Base-by-base conservation (phyloP, 1,140 invertebrate species). In the Bombus waltoni region DNA sequence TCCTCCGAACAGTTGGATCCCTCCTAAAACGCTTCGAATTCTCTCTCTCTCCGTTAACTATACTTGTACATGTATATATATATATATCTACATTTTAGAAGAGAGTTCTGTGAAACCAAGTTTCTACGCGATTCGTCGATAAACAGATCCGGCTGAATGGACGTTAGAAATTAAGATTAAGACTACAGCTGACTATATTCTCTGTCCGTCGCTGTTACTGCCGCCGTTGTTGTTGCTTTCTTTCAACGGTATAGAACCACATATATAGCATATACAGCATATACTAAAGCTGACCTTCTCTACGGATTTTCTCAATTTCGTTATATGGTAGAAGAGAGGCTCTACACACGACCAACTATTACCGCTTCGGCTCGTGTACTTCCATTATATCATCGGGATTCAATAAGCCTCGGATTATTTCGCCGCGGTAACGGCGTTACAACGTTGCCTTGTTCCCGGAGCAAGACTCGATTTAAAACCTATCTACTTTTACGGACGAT, bases 401-500 rank as follows among this genome's bases (percentile, higher is more conserved):
- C 88, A 74, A 87, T 90, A 76, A 89, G 78, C 68, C 44, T 40
- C 62, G 84, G 79, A 89, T 89, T 89, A 89, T 89, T 86, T 89
- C 80, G 75, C 75, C 83, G 87, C 35, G 44, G 65, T 89, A 89
- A 80, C 80, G 88, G 81, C 66, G 88, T 89, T 86, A 70, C 77
- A 68, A 59, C 72, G 86, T 38, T 66, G 75, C 65, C 74, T 65
- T 68, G 57, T 65, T 66, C 70, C 68, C 53, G 11, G 35, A 15
- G 47, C 71, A 66, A 80, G 83, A 86, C 87, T 89, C 87, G 88
- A 88, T 90, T 89, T 89, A 84, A 89, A 90, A 90, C 76, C 88
- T 90, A 89, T 90, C 89, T 89, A 87, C 85, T 85, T 84, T 68
- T 40, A 74, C 85, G 78, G 57, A 72, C 88, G 78, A 90, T 81